Evolutionary conservation across 2,797 vertebrate species (phyloP).

Genomic region (Pipistrellus nathusii): DNA sequence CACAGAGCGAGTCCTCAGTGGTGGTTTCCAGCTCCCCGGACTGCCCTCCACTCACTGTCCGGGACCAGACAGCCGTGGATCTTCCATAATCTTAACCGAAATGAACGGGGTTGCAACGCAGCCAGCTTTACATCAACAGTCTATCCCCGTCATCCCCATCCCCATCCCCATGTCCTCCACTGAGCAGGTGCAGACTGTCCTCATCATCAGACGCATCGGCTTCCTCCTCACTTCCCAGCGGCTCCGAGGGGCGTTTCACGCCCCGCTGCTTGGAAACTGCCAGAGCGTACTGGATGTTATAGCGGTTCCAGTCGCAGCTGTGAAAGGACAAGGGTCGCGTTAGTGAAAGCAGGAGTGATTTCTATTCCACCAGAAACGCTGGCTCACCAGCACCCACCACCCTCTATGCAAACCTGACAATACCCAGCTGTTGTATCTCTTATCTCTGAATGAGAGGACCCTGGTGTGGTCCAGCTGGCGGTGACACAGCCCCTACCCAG

Average conservation of each 20-base stretch:
- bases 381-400: accelerated
- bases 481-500: accelerated
- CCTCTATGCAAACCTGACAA: not conserved
- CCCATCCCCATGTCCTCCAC: slow-evolving; percentile 69
- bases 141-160: slow-evolving; percentile 45
- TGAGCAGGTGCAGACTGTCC: slow-evolving; percentile 79
- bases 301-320: slow-evolving; percentile 98
- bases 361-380: accelerated
- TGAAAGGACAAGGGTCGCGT: not conserved
- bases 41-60: slow-evolving; percentile 54
- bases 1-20: accelerated
- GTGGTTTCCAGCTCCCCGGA: too few relatives aligned
- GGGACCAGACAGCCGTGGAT: not conserved
- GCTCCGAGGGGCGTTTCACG: slow-evolving; percentile 89
- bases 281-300: slow-evolving; percentile 92
- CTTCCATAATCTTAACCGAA: accelerated
- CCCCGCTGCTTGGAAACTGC: slow-evolving; percentile 94
- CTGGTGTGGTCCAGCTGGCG: accelerated
- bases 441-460: not conserved
- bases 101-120: accelerated
- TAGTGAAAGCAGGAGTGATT: not conserved
- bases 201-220: slow-evolving; percentile 64
- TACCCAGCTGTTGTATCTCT: accelerated
- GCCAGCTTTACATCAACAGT: slow-evolving; percentile 50
- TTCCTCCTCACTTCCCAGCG: slow-evolving; percentile 79